Percentiles rank a stretch among this genome's conserved stretches.
phyloP scores from a whole-genome alignment of 1,140 invertebrate species.

The Argopecten irradians region DNA sequence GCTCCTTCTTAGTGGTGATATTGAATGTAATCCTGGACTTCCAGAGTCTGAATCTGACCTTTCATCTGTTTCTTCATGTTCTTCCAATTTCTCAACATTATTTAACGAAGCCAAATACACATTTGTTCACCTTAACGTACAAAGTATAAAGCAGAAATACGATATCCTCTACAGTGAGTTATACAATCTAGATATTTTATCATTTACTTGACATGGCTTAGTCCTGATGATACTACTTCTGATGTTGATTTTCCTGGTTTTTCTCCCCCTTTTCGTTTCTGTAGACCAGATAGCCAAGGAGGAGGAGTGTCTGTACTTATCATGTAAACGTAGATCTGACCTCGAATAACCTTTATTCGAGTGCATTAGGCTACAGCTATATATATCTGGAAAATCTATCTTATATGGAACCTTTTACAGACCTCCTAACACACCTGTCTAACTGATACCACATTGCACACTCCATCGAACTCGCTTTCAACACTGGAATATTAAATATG shows the following conservation, averaged over 20 bases:
- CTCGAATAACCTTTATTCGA: not conserved
- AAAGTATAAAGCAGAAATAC: conserved; percentile 27
- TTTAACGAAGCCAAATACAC: too few relatives aligned
- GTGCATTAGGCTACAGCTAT: not conserved
- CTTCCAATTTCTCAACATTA: too few relatives aligned
- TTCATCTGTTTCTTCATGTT: too few relatives aligned
- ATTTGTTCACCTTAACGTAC: too few relatives aligned
- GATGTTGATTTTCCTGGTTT: not conserved
- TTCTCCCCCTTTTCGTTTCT: not conserved
- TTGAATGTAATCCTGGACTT: too few relatives aligned
- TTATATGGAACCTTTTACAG: too few relatives aligned
- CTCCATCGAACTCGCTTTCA: too few relatives aligned
- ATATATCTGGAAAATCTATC: not conserved
- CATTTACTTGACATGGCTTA: conserved; percentile 31
- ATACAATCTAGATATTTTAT: not conserved
- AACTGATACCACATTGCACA: not conserved
- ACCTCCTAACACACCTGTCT: not conserved
- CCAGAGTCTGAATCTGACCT: too few relatives aligned
- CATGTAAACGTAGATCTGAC: not conserved
- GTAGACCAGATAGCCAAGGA: not conserved
- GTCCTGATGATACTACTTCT: not conserved
- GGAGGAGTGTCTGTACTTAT: not conserved
- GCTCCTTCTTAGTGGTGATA: too few relatives aligned
- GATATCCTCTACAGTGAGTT: not conserved
- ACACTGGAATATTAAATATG: not conserved